Conservation (phyloP, 2,797 vertebrate genomes). For the Menidia menidia region DNA sequence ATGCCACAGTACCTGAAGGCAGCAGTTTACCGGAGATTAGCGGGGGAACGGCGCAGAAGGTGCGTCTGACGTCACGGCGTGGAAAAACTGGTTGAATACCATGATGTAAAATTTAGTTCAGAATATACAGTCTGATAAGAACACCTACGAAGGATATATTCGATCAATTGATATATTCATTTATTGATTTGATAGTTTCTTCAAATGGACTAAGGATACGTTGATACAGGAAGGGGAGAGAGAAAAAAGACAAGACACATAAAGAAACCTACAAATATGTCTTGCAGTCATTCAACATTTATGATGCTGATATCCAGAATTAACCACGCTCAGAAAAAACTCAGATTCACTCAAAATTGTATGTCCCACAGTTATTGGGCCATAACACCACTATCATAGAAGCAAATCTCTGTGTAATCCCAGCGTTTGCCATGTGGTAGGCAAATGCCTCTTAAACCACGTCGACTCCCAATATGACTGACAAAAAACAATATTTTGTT, state of each 20-base stretch:
- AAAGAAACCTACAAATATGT: too few species aligned
- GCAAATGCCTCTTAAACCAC: too few species aligned
- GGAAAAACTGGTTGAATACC: background rate
- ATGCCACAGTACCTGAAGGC: constrained; percentile 52
- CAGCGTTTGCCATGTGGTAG: too few species aligned
- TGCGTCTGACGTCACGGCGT: constrained; percentile 44
- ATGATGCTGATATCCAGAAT: too few species aligned
- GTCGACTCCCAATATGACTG: too few species aligned
- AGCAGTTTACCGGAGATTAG: constrained; percentile 29
- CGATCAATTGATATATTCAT: background rate
- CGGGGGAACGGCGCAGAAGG: background rate
- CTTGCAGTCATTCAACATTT: too few species aligned
- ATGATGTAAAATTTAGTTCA: constrained; percentile 1
- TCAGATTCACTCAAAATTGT: background rate
- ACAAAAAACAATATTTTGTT: too few species aligned
- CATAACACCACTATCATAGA: too few species aligned
- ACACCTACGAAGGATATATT: background rate
- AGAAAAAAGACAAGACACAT: too few species aligned
- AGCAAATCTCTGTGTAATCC: too few species aligned
- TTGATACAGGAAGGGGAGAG: background rate
- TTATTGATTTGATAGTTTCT: background rate
- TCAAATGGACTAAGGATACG: background rate
- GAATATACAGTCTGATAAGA: background rate
- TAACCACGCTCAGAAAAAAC: too few species aligned
- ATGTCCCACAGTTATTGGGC: too few species aligned